These are phyloP conservation scores for Crambe crambe DNA, from an alignment of 37 sponge, comb jelly and placozoan species.

Conservation along the genomic window DNA sequence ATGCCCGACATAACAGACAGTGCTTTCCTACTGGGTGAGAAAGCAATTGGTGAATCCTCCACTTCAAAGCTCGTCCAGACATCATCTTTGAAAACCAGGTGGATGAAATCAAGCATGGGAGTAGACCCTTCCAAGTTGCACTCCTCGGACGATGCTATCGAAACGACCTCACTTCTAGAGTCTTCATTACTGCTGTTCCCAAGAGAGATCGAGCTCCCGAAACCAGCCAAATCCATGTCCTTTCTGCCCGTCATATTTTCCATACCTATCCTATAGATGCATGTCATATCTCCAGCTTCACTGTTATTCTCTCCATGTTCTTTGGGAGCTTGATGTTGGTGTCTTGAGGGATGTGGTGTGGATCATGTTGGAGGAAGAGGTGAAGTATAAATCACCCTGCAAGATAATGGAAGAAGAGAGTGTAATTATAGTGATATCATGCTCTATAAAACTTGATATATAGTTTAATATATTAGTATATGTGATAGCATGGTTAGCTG, in stretches of 20 bases:
- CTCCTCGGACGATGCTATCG: not conserved
- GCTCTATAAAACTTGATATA: too few species aligned
- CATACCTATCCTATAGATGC: conserved; percentile 22
- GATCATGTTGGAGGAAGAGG: conserved; percentile 24
- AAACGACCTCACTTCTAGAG: not conserved
- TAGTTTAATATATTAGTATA: too few species aligned
- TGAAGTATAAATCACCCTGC: conserved; percentile 34
- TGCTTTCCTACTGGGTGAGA: not conserved
- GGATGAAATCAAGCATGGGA: conserved; percentile 9
- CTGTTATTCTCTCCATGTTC: conserved; percentile 22
- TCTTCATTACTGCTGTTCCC: conserved; percentile 8
- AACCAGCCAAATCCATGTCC: too few species aligned
- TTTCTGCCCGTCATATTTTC: conserved; percentile 22
- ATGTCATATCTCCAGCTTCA: not conserved
- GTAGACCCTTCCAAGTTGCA: not conserved
- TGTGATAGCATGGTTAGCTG: too few species aligned
- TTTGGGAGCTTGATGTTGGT: conserved; percentile 19
- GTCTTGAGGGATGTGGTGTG: not conserved
- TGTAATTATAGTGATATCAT: too few species aligned
- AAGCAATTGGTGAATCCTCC: not conserved
- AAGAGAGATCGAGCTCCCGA: not conserved
- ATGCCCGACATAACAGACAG: not conserved
- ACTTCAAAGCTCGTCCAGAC: not conserved
- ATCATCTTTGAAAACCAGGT: not conserved
- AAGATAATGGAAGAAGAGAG: too few species aligned